Evolutionary conservation across 1,140 invertebrate genomes (phyloP).

Genomic region (Ephestia elutella): DNA sequence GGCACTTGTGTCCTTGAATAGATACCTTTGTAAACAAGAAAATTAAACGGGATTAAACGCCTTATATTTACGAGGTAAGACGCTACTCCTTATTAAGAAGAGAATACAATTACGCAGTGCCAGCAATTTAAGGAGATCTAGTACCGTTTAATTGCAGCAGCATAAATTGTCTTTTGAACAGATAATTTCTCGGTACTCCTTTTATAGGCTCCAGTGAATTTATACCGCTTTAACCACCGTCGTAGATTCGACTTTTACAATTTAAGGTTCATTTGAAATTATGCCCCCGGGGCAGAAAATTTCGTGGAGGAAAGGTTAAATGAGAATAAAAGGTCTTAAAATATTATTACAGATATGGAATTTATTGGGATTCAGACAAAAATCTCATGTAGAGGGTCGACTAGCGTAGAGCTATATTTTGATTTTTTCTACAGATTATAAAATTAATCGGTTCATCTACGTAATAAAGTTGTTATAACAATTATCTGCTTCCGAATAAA

Average conservation of each 20-base stretch:
- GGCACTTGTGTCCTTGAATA: conserved; percentile 12
- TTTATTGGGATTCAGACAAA: neutral
- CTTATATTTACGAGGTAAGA: conserved; percentile 48
- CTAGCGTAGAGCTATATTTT: too few species aligned
- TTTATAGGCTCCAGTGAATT: conserved; percentile 34
- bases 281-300: neutral
- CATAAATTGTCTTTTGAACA: conserved; percentile 45
- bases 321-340: neutral
- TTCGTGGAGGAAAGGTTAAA: neutral
- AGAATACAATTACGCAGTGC: conserved; percentile 45
- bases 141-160: conserved; percentile 37
- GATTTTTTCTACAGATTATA: too few species aligned
- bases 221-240: conserved; percentile 15
- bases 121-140: conserved; percentile 46
- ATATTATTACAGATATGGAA: neutral
- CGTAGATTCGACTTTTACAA: conserved; percentile 1
- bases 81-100: conserved; percentile 40
- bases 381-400: too few species aligned
- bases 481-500: conserved; percentile 1
- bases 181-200: conserved; percentile 35
- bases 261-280: neutral
- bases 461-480: neutral
- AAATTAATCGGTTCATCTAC: neutral
- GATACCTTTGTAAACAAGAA: conserved; percentile 39
- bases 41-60: conserved; percentile 43